phyloP scores from a whole-genome alignment of 1,140 invertebrate genomes.

The Idris sp. region DNA sequence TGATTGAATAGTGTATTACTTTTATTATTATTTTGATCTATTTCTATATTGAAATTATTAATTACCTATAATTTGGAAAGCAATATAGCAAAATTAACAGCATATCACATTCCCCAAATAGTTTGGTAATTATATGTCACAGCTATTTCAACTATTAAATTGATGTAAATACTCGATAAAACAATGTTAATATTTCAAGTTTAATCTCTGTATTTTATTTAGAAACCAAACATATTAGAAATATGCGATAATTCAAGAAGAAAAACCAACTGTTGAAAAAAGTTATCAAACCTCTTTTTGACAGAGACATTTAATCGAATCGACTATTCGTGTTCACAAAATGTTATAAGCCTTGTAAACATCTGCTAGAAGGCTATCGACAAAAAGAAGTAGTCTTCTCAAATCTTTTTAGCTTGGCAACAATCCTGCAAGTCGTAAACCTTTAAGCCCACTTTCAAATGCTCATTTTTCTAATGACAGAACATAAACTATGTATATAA shows the following conservation, averaged over 20 bases:
- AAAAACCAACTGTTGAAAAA: background rate
- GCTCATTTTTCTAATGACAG: background rate
- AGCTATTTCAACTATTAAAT: too few species aligned
- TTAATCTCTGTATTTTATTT: too few species aligned
- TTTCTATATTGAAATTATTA: too few species aligned
- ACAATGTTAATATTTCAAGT: too few species aligned
- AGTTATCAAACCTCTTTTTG: slow-evolving; percentile 17
- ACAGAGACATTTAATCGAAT: slow-evolving; percentile 26
- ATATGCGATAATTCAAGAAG: background rate
- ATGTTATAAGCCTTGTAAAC: slow-evolving; percentile 32
- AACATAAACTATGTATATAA: slow-evolving; percentile 12
- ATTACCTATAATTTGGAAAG: too few species aligned
- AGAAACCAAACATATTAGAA: too few species aligned
- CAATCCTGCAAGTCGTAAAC: background rate
- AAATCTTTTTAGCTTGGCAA: slow-evolving; percentile 4
- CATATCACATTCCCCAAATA: too few species aligned
- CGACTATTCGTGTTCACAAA: slow-evolving; percentile 19
- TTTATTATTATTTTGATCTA: too few species aligned
- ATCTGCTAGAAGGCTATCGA: slow-evolving; percentile 12
- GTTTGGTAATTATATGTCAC: too few species aligned
- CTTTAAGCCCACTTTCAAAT: slow-evolving; percentile 1
- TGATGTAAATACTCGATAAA: too few species aligned
- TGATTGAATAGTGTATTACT: too few species aligned
- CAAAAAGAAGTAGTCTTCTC: slow-evolving; percentile 3
- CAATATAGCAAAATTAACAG: too few species aligned